Evolutionary conservation across 2,888 invertebrate genomes (phyloP).

Genomic region (Anagyrus pseudococci): DNA sequence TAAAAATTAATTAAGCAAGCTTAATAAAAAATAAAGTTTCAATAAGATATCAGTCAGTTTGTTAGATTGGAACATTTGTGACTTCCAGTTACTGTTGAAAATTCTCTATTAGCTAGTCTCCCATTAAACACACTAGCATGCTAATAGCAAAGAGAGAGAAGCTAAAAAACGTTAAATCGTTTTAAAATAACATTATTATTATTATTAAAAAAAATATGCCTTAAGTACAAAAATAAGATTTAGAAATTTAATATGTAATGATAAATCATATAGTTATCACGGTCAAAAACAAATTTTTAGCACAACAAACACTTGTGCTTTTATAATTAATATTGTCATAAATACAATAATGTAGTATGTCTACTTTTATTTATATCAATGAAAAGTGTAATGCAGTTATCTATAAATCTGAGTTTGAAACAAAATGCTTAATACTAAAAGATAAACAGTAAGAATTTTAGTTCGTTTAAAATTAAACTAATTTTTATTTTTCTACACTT

Average conservation of each 20-base stretch:
- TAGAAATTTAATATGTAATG: slow-evolving; percentile 35
- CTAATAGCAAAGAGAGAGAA: slow-evolving; percentile 17
- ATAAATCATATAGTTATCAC: slow-evolving; percentile 30
- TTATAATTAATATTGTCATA: slow-evolving; percentile 16
- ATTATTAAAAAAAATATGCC: slow-evolving; percentile 30
- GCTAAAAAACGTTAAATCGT: slow-evolving; percentile 29
- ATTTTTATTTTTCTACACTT: too few species aligned
- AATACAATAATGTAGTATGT: neutral
- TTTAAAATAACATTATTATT: slow-evolving; percentile 29
- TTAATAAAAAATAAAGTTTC: slow-evolving; percentile 8
- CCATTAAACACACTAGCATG: slow-evolving; percentile 24
- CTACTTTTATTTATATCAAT: too few species aligned
- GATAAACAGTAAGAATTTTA: too few species aligned
- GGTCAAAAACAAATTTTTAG: slow-evolving; percentile 27
- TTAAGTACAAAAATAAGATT: slow-evolving; percentile 40
- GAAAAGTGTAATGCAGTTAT: too few species aligned
- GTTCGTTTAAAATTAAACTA: too few species aligned
- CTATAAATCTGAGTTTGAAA: too few species aligned
- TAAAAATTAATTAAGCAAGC: slow-evolving; percentile 14
- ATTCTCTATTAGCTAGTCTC: slow-evolving; percentile 31
- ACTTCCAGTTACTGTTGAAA: slow-evolving; percentile 36
- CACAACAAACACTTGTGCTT: slow-evolving; percentile 8
- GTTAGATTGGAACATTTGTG: slow-evolving; percentile 26
- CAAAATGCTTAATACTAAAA: too few species aligned
- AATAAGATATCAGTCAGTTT: slow-evolving; percentile 18